A percentile compares a stretch with the other conserved stretches of the same genome.
Evolutionary conservation across 2,797 vertebrate species (phyloP).

Genomic region (Threskiornis aethiopicus): DNA sequence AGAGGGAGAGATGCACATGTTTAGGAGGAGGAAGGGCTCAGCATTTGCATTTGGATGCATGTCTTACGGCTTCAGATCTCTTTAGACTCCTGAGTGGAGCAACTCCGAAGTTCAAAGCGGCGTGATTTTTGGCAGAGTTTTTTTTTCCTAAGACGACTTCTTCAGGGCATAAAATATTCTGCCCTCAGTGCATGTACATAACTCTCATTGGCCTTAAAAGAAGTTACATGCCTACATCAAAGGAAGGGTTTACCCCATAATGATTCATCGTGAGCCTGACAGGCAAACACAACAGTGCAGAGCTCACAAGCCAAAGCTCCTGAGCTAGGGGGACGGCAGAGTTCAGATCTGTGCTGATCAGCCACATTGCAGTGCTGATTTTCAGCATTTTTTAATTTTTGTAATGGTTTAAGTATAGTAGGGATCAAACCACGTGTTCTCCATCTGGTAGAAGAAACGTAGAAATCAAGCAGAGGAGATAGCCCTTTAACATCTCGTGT

Average conservation of each 20-base stretch:
- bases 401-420: neutral
- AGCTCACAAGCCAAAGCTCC: slow-evolving; percentile 47
- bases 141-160: slow-evolving; percentile 52
- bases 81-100: slow-evolving; percentile 30
- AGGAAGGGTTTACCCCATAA: slow-evolving; percentile 69
- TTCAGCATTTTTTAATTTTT: slow-evolving; percentile 29
- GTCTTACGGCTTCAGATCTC: slow-evolving; percentile 44
- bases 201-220: slow-evolving; percentile 69
- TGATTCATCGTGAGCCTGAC: slow-evolving; percentile 56
- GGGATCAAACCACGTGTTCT: neutral
- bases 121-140: slow-evolving; percentile 50
- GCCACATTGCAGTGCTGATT: neutral
- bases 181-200: slow-evolving; percentile 60
- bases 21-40: slow-evolving; percentile 27
- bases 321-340: neutral
- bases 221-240: slow-evolving; percentile 73
- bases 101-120: slow-evolving; percentile 57
- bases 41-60: slow-evolving; percentile 48
- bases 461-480: neutral
- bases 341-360: slow-evolving; percentile 38
- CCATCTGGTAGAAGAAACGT: neutral
- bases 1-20: neutral
- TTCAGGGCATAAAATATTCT: slow-evolving; percentile 64
- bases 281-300: slow-evolving; percentile 66
- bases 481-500: neutral